Percentiles rank a stretch among this genome's conserved stretches.
Evolutionary conservation across 2,888 invertebrate species (phyloP).

Genomic region (Hybos culiciformis): DNA sequence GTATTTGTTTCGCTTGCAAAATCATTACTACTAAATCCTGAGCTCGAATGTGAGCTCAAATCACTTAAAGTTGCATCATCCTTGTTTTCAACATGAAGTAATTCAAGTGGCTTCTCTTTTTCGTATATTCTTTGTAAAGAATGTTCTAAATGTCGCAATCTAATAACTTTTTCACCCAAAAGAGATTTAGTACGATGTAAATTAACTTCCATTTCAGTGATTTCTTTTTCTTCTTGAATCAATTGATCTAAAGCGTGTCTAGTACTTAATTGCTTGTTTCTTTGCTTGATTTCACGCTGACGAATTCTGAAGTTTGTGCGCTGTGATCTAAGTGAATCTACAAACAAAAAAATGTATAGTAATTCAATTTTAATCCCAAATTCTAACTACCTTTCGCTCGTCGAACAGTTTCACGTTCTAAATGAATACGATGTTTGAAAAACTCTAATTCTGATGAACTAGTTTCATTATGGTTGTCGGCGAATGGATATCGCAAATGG

Average conservation of each 20-base stretch:
- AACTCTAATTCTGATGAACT: conserved; percentile 67
- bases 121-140: conserved; percentile 47
- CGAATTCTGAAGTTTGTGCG: conserved; percentile 51
- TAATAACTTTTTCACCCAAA: conserved; percentile 69
- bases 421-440: conserved; percentile 66
- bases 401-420: conserved; percentile 70
- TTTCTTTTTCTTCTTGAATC: conserved; percentile 61
- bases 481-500: conserved; percentile 67
- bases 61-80: conserved; percentile 53
- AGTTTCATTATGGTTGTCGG: conserved; percentile 40
- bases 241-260: conserved; percentile 30
- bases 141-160: conserved; percentile 64
- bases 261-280: conserved; percentile 25
- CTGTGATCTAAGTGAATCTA: conserved; percentile 56
- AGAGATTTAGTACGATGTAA: conserved; percentile 66
- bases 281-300: conserved; percentile 43
- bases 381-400: too few relatives aligned
- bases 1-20: conserved; percentile 43
- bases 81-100: conserved; percentile 28
- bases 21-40: conserved; percentile 52
- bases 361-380: too few relatives aligned
- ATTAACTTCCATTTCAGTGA: conserved; percentile 73
- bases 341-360: too few relatives aligned
- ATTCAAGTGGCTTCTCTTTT: conserved; percentile 29
- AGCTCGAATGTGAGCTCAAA: conserved; percentile 44